Evolutionary conservation across 1,140 invertebrate genomes (phyloP), one percentile per base, ranked within the genome.

Genomic region (Wiebesia pumilae): DNA sequence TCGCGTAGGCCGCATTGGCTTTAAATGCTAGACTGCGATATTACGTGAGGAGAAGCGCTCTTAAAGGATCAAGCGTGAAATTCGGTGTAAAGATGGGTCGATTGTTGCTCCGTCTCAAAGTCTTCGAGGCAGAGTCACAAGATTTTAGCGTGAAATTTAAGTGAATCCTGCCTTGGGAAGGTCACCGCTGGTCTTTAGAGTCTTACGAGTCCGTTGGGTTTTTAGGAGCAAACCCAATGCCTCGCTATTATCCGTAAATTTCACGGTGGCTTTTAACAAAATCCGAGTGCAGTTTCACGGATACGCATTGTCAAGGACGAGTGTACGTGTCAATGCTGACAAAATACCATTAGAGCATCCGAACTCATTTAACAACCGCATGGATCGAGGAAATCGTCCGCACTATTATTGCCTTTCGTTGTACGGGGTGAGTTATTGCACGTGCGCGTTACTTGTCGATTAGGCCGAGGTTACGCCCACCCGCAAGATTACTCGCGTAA

Each of bases 221-320:
- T 71, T 75, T 38, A 35, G 71, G 47, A 73, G 69, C 75, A 65
- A 62, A 38, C 9, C 78, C 54, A 40, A 33, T 65, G 73, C 47
- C 83, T 51, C 83, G 43, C 73, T n/a, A 84, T 84, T 78, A 84
- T 84, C 83, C 73, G 73, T 78, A 43, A 84, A 84, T 84, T 84
- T 84, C 73, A 84, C 73, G 73, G 73, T 77, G 71, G 54, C 69
- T 82, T 82, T 73, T 30, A 54, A 69, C 38, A 30, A 67, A 71
- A 65, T 81, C 40, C 43, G 77, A 78, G 77, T 78, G n/a, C 47
- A n/a, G 43, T 75, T 75, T 75, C 71, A 75, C 71, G 43, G 38
- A 43, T 43, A 2, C 38, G 38, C 14, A 43, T 75, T 75, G 71
- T 75, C 0, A 43, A 10, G 24, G 7, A 33, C 24, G 71, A 75